Evolutionary conservation across 2,888 invertebrate species (phyloP).

Genomic region (Aquatica leii): DNA sequence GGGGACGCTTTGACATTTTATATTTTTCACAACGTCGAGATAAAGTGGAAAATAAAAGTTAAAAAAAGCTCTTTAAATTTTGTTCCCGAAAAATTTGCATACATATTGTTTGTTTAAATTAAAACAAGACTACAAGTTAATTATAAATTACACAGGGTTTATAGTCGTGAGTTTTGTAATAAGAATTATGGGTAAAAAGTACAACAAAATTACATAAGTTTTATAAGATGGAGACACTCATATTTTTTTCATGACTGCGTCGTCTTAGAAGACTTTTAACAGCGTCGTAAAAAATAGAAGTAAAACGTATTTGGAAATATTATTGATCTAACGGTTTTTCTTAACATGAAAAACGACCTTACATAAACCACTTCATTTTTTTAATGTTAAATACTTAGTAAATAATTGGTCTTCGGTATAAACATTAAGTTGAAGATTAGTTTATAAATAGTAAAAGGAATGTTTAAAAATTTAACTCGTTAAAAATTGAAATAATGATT

Average conservation of each 20-base stretch:
- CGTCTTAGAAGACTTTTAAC: conserved; percentile 48
- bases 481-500: conserved; percentile 47
- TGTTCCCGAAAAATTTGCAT: not conserved
- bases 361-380: too few species aligned
- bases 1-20: too few species aligned
- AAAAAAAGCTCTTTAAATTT: too few species aligned
- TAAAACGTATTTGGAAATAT: conserved; percentile 51
- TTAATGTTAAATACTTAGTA: too few species aligned
- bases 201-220: conserved; percentile 48
- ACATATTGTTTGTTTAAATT: conserved; percentile 7
- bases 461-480: conserved; percentile 21
- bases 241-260: conserved; percentile 49
- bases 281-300: conserved; percentile 51
- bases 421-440: too few species aligned
- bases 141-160: conserved; percentile 20
- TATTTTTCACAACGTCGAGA: too few species aligned
- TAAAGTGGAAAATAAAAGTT: too few species aligned
- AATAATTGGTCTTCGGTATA: too few species aligned
- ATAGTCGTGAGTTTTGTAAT: conserved; percentile 23
- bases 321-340: conserved; percentile 43
- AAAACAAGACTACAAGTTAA: conserved; percentile 17
- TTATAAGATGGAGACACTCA: conserved; percentile 49
- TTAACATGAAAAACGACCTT: conserved; percentile 34
- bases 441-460: not conserved
- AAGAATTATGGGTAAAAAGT: conserved; percentile 29